phyloP scores from a whole-genome alignment of 2,113 vertebrate genomes.

The Blennius ocellaris region DNA sequence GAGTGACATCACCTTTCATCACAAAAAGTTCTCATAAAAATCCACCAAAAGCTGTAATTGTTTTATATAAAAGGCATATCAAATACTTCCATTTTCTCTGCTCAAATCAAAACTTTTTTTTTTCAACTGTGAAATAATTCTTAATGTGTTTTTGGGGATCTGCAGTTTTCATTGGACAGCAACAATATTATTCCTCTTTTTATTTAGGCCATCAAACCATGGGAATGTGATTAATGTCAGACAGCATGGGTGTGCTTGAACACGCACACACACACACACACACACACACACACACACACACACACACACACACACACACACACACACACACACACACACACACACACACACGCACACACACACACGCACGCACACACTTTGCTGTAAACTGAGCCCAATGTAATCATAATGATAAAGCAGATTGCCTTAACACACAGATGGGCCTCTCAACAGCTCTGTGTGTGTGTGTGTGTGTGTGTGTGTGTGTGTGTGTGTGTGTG shows the following conservation, averaged over 20 bases:
- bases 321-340: constrained; percentile 37
- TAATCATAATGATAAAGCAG: constrained; percentile 89
- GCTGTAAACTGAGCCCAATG: constrained; percentile 90
- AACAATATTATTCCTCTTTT: constrained; percentile 73
- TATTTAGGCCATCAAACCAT: constrained; percentile 81
- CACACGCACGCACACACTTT: constrained; percentile 58
- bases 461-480: constrained; percentile 33
- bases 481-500: constrained; percentile 43
- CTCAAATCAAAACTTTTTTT: constrained; percentile 9
- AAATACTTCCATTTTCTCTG: background rate
- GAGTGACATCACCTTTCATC: background rate
- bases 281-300: constrained; percentile 7
- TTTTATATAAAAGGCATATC: background rate
- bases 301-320: constrained; percentile 22
- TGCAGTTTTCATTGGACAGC: constrained; percentile 61
- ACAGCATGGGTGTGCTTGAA: constrained; percentile 51
- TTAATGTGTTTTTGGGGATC: constrained; percentile 42
- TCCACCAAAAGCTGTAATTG: background rate
- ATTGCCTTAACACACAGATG: constrained; percentile 89
- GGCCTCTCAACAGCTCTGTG: constrained; percentile 84
- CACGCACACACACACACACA: constrained; percentile 44
- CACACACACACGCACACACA: constrained; percentile 9
- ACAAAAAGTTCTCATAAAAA: background rate
- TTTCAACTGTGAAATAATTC: constrained; percentile 36
- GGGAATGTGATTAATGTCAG: constrained; percentile 80